These are phyloP conservation scores for Burhinus oedicnemus DNA, from an alignment of 2,113 vertebrate species.

Conservation along the genomic window DNA sequence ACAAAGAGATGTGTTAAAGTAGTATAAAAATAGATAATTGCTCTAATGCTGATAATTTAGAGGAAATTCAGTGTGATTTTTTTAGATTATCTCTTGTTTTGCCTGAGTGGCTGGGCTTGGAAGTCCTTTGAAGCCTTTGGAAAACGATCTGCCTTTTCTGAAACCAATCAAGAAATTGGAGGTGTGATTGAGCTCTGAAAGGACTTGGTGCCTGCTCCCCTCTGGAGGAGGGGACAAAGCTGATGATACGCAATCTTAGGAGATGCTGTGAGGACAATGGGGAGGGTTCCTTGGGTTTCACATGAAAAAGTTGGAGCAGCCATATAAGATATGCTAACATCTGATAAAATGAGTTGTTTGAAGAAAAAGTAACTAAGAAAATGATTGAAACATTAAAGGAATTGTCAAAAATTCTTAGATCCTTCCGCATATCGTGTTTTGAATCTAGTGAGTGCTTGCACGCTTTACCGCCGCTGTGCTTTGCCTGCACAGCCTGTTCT, in stretches of 20 bases:
- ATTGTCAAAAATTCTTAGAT: not conserved
- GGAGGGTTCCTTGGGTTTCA: not conserved
- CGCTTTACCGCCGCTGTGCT: rapidly evolving
- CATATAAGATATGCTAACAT: rapidly evolving
- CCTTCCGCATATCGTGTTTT: not conserved
- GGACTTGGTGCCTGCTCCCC: not conserved
- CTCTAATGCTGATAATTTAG: not conserved
- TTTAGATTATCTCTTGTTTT: not conserved
- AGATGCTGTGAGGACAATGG: not conserved
- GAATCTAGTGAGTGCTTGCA: not conserved
- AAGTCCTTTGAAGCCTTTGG: not conserved
- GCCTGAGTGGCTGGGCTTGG: not conserved
- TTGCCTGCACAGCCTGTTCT: not conserved
- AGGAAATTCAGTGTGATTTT: not conserved
- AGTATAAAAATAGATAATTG: not conserved
- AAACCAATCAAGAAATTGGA: rapidly evolving
- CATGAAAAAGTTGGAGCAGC: not conserved
- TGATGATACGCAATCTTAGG: rapidly evolving
- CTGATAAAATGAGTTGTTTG: not conserved
- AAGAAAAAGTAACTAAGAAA: not conserved
- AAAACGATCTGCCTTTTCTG: not conserved
- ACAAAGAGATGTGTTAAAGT: not conserved
- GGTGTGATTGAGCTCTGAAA: rapidly evolving
- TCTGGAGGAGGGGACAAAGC: not conserved
- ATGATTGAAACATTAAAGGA: not conserved